Evolutionary conservation across 2,113 vertebrate genomes (phyloP).

Genomic region (Xenopus tropicalis): DNA sequence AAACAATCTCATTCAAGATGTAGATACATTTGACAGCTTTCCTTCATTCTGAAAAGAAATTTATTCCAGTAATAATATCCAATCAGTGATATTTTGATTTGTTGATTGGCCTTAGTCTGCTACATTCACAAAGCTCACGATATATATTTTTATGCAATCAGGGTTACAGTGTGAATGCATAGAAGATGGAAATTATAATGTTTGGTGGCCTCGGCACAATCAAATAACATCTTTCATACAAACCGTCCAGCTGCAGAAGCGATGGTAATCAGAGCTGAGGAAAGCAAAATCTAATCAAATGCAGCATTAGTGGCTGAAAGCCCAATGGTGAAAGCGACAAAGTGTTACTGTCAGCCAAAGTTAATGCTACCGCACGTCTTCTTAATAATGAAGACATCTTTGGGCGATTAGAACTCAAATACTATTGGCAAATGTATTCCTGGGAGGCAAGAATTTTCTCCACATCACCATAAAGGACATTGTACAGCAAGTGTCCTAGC

Average conservation of each 20-base stretch:
- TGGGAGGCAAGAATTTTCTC: neutral
- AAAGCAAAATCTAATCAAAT: conserved; percentile 28
- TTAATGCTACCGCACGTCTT: neutral
- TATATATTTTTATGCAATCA: conserved; percentile 32
- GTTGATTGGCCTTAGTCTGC: conserved; percentile 32
- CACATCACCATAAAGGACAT: conserved; percentile 1
- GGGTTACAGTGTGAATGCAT: conserved; percentile 24
- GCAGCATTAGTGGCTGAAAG: conserved; percentile 9
- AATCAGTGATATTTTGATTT: conserved; percentile 37
- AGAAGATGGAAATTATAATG: conserved; percentile 25
- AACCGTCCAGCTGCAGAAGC: conserved; percentile 31
- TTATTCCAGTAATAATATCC: conserved; percentile 25
- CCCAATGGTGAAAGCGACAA: neutral
- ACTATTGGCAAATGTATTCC: neutral
- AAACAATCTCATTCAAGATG: conserved; percentile 6
- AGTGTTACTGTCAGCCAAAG: neutral
- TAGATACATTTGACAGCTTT: neutral
- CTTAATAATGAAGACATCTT: conserved; percentile 1
- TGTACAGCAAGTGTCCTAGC: neutral
- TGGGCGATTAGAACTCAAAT: neutral
- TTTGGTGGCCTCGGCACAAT: conserved; percentile 27
- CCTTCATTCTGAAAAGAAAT: conserved; percentile 1
- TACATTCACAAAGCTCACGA: conserved; percentile 8
- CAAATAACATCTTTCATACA: conserved; percentile 18
- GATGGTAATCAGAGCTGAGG: conserved; percentile 33